phyloP scores from a whole-genome alignment of 2,797 vertebrate species.

The Loris lydekkerianus region DNA sequence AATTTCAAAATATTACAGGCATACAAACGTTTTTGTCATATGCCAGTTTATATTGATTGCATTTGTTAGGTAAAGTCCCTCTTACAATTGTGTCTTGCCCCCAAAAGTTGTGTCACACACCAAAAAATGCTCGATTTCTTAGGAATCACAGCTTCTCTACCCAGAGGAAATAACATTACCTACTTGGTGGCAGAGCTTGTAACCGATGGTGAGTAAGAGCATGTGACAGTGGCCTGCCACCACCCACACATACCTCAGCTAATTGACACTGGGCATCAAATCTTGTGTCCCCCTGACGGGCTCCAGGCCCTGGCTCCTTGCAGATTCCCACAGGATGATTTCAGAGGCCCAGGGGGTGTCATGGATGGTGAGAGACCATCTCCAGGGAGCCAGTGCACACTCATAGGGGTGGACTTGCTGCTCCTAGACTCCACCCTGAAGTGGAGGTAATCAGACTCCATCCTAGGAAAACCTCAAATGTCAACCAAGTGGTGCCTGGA shows the following conservation, averaged over 20 bases:
- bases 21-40: background rate
- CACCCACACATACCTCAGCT: accelerated
- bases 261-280: accelerated
- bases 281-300: background rate
- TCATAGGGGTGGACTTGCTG: background rate
- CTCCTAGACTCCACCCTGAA: background rate
- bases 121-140: background rate
- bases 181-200: accelerated
- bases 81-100: too few relatives aligned
- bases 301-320: accelerated
- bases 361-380: background rate
- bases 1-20: background rate
- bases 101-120: too few relatives aligned
- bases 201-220: accelerated
- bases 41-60: too few relatives aligned
- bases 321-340: background rate
- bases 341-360: accelerated
- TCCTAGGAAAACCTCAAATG: background rate
- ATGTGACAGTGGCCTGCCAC: accelerated
- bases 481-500: background rate
- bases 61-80: too few relatives aligned
- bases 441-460: background rate
- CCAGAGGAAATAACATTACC: background rate
- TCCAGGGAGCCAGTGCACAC: background rate
- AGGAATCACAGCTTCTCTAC: background rate